Conservation (phyloP, 2,113 vertebrate genomes). For the Semicossyphus pulcher region DNA sequence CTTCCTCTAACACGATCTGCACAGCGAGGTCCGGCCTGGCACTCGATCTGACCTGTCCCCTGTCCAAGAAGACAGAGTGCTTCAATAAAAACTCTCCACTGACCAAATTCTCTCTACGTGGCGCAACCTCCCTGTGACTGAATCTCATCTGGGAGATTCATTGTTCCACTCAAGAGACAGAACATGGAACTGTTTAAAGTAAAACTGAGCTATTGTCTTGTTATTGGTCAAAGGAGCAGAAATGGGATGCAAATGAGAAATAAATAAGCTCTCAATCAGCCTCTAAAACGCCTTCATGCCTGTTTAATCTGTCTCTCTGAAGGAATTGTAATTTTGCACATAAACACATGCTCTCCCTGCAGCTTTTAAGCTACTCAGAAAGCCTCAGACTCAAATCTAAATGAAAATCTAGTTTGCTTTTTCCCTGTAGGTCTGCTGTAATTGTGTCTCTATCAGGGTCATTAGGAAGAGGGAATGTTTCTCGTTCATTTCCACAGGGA, state of each 20-base stretch:
- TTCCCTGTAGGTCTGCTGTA: constrained; percentile 64
- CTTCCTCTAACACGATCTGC: constrained; percentile 16
- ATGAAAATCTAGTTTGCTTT: constrained; percentile 65
- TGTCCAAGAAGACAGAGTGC: constrained; percentile 67
- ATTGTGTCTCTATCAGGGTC: constrained; percentile 67
- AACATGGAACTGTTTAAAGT: constrained; percentile 57
- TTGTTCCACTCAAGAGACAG: constrained; percentile 44
- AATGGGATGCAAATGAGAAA: neutral
- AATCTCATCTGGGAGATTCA: constrained; percentile 72
- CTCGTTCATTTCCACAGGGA: constrained; percentile 56
- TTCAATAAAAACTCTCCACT: constrained; percentile 65
- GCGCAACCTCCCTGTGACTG: constrained; percentile 54
- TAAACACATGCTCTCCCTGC: constrained; percentile 34
- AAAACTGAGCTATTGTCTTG: constrained; percentile 63
- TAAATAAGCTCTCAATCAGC: constrained; percentile 42
- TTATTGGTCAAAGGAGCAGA: constrained; percentile 9
- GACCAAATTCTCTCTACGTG: constrained; percentile 61
- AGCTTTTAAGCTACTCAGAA: constrained; percentile 33
- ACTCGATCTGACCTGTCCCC: constrained; percentile 44
- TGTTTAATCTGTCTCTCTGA: constrained; percentile 27
- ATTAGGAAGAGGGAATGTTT: constrained; percentile 71
- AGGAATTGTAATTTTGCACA: constrained; percentile 30
- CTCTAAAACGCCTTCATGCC: neutral
- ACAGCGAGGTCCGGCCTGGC: constrained; percentile 20
- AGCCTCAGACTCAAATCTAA: constrained; percentile 63